Conservation (phyloP, 2,888 invertebrate species). For the Caradrina clavipalpis region DNA sequence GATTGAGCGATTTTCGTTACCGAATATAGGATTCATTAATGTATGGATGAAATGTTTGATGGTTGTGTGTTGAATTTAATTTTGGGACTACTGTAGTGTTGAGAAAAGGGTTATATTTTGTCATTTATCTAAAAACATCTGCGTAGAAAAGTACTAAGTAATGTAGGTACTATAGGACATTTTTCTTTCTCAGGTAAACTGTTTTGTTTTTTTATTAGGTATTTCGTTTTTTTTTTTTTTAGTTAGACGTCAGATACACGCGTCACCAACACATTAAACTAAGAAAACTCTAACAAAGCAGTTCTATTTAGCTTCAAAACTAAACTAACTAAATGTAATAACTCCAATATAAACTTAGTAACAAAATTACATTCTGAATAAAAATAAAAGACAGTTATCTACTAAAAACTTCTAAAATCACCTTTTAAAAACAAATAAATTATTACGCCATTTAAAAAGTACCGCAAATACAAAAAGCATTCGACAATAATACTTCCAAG, state of each 20-base stretch:
- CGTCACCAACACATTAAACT: slow-evolving; percentile 2
- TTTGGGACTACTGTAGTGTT: background rate
- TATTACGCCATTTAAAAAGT: slow-evolving; percentile 17
- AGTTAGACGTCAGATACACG: slow-evolving; percentile 2
- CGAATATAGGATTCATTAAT: slow-evolving; percentile 38
- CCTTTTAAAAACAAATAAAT: slow-evolving; percentile 20
- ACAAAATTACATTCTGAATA: background rate
- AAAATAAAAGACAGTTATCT: too few species aligned
- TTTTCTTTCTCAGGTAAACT: background rate
- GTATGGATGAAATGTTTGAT: slow-evolving; percentile 21
- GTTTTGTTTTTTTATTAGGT: background rate
- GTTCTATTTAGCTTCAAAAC: slow-evolving; percentile 10
- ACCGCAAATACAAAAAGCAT: slow-evolving; percentile 57
- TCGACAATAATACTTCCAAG: slow-evolving; percentile 54
- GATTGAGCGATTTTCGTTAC: slow-evolving; percentile 38
- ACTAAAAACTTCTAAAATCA: background rate
- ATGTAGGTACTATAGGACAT: too few species aligned
- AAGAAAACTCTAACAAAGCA: slow-evolving; percentile 20
- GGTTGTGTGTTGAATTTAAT: slow-evolving; percentile 18
- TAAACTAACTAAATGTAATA: slow-evolving; percentile 1
- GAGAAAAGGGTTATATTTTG: background rate
- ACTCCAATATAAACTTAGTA: slow-evolving; percentile 4
- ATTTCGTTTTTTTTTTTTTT: slow-evolving; percentile 14
- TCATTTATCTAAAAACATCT: background rate
- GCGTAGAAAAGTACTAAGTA: too few species aligned